phyloP scores from a whole-genome alignment of 2,888 invertebrate species.

The Melitaea athalia region DNA sequence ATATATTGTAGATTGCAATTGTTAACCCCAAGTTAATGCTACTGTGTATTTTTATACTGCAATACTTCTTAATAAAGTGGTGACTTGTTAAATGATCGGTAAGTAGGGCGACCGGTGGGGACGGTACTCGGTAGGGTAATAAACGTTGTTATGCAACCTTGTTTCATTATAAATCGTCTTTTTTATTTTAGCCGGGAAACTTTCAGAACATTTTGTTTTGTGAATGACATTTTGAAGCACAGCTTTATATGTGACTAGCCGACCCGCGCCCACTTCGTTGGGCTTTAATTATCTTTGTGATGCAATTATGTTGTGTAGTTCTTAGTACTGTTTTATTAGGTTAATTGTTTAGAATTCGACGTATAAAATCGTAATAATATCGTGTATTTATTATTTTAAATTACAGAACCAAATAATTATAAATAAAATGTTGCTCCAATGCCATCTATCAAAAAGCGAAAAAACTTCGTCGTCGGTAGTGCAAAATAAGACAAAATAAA shows the following conservation, averaged over 20 bases:
- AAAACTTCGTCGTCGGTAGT: no score
- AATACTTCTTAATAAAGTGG: constrained; percentile 44
- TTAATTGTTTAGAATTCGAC: no score
- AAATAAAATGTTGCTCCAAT: no score
- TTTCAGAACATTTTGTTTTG: neutral
- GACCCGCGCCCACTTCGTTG: no score
- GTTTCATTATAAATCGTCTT: constrained; percentile 19
- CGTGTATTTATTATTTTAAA: no score
- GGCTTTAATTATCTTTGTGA: no score
- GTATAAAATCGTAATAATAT: no score
- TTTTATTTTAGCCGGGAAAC: constrained; percentile 16
- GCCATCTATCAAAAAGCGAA: no score
- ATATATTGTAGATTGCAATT: neutral
- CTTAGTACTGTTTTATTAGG: no score
- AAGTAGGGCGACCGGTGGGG: constrained; percentile 46
- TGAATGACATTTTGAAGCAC: neutral
- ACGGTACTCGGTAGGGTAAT: constrained; percentile 24
- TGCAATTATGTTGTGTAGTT: no score
- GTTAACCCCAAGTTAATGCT: constrained; percentile 27
- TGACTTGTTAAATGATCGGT: constrained; percentile 46
- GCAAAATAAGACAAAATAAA: no score
- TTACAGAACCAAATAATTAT: no score
- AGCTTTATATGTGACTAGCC: neutral
- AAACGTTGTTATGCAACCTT: constrained; percentile 31
- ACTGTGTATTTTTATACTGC: constrained; percentile 44